Evolutionary conservation across 2,888 invertebrate genomes (phyloP).

Genomic region (Tipula lateralis): DNA sequence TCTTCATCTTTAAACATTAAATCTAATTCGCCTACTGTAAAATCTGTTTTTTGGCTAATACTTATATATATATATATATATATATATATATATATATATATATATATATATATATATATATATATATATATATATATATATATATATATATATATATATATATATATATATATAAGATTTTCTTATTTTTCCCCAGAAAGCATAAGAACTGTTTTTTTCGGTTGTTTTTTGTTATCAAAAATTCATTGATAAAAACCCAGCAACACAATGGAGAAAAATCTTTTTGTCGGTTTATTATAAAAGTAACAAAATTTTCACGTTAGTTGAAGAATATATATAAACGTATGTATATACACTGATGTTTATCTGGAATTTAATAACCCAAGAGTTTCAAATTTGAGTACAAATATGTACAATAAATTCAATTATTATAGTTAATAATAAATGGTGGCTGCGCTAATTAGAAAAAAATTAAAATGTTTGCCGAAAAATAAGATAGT

Average conservation of each 20-base stretch:
- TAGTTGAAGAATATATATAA: not conserved
- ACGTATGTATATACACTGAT: not conserved
- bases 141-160: not conserved
- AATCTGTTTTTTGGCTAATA: not conserved
- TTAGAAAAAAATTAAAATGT: too few relatives aligned
- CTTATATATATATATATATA: not conserved
- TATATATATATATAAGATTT: not conserved
- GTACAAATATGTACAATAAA: too few relatives aligned
- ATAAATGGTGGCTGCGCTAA: too few relatives aligned
- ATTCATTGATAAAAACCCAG: not conserved
- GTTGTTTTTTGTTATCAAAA: not conserved
- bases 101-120: too few relatives aligned
- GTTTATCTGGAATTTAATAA: not conserved
- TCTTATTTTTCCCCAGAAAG: not conserved
- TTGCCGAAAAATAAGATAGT: too few relatives aligned
- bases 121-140: not conserved
- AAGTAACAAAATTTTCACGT: not conserved
- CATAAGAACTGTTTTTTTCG: not conserved
- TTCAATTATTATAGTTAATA: too few relatives aligned
- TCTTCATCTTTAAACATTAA: not conserved
- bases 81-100: too few relatives aligned
- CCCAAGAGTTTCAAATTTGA: too few relatives aligned
- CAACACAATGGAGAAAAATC: not conserved
- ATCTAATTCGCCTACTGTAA: not conserved
- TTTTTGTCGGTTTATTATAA: not conserved